Evolutionary conservation across 2,888 invertebrate genomes (phyloP).

Genomic region (Mesoligia furuncula): DNA sequence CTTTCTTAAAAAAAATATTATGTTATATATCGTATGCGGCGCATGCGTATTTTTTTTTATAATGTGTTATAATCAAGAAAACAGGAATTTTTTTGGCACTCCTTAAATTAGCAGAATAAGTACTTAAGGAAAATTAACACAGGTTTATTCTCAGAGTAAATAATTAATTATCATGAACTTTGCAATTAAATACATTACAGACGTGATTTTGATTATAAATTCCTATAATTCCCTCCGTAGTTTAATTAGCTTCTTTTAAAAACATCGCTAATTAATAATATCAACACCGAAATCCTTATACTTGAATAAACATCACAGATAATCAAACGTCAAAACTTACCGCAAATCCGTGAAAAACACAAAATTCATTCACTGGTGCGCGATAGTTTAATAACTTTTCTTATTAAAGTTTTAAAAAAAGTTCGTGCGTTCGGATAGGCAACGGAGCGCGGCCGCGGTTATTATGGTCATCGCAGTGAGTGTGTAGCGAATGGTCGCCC

Average conservation of each 20-base stretch:
- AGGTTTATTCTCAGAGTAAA: background rate
- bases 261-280: slow-evolving; percentile 3
- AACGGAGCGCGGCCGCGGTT: slow-evolving; percentile 59
- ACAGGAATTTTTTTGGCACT: background rate
- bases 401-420: slow-evolving; percentile 48
- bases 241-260: background rate
- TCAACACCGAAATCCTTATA: background rate
- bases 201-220: background rate
- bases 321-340: slow-evolving; percentile 53
- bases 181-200: background rate
- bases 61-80: background rate
- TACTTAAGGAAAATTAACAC: background rate
- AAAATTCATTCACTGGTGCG: slow-evolving; percentile 44
- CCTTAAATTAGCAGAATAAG: background rate
- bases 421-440: slow-evolving; percentile 50
- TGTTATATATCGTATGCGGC: background rate
- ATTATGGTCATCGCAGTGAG: slow-evolving; percentile 71
- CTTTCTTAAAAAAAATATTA: background rate
- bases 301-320: slow-evolving; percentile 11
- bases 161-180: background rate
- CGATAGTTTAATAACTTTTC: slow-evolving; percentile 34
- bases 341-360: slow-evolving; percentile 37
- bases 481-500: slow-evolving; percentile 67
- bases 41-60: slow-evolving; percentile 5
- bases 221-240: background rate